Evolutionary conservation across 2,113 vertebrate species (phyloP).

Genomic region (Toxostoma redivivum): DNA sequence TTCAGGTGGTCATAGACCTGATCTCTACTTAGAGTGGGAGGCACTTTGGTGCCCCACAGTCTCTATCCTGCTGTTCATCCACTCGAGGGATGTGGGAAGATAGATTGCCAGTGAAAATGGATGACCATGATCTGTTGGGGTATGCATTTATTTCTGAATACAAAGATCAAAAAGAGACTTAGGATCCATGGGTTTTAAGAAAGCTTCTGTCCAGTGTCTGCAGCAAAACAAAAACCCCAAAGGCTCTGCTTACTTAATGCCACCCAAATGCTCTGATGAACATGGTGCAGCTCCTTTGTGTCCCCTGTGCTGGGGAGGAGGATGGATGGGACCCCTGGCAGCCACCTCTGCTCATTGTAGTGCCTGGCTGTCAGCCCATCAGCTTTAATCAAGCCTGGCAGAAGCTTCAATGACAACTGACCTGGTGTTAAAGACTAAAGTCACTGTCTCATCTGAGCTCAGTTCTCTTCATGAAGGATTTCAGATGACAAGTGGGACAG

Average conservation of each 20-base stretch:
- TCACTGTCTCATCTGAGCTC: background rate
- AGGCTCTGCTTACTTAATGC: background rate
- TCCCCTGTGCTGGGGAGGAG: background rate
- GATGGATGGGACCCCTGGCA: background rate
- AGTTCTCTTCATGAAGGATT: background rate
- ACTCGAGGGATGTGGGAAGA: background rate
- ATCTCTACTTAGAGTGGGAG: background rate
- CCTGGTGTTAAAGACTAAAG: background rate
- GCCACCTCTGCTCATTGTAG: background rate
- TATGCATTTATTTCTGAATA: background rate
- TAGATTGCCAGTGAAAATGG: background rate
- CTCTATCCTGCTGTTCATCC: background rate
- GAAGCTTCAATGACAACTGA: background rate
- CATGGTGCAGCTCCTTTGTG: background rate
- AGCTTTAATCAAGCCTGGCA: background rate
- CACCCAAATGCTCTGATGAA: background rate
- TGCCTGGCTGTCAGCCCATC: background rate
- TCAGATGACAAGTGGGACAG: background rate
- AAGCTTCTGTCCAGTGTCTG: background rate
- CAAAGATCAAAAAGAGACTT: background rate
- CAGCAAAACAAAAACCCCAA: background rate
- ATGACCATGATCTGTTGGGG: background rate
- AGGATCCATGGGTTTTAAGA: background rate
- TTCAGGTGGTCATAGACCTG: background rate
- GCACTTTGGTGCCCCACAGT: background rate